phyloP scores from a whole-genome alignment of 2,888 invertebrate species.

The Cordylochernes scorpioides region DNA sequence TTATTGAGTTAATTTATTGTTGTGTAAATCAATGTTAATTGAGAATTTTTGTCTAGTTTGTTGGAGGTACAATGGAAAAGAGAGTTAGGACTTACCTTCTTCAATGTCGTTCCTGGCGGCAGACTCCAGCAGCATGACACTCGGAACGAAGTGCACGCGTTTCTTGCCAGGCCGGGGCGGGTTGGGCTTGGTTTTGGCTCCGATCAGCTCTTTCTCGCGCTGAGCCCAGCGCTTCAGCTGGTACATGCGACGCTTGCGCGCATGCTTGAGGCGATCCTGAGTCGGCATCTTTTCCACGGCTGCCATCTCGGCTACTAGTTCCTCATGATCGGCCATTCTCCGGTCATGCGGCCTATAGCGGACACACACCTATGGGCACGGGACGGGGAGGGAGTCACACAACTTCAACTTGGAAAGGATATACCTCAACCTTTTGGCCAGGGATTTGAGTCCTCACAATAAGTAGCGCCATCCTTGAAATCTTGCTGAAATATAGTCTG shows the following conservation, averaged over 20 bases:
- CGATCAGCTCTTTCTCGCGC: conserved; percentile 46
- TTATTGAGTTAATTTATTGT: too few species aligned
- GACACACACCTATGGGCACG: too few species aligned
- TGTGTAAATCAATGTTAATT: too few species aligned
- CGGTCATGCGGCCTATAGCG: too few species aligned
- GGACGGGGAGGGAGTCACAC: too few species aligned
- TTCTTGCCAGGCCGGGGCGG: conserved; percentile 15
- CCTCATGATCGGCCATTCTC: conserved; percentile 45
- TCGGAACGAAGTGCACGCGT: conserved; percentile 30
- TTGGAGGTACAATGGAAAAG: too few species aligned
- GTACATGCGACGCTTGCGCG: conserved; percentile 57
- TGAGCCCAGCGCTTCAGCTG: conserved; percentile 72
- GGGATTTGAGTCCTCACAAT: too few species aligned
- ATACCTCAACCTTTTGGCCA: too few species aligned
- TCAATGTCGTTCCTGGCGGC: conserved; percentile 88
- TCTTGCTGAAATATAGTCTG: too few species aligned
- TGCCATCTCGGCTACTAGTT: conserved; percentile 79
- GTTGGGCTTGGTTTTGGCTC: conserved; percentile 25
- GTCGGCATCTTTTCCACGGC: conserved; percentile 84
- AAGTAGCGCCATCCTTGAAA: too few species aligned
- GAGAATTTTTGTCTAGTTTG: too few species aligned
- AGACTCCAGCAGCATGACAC: conserved; percentile 82
- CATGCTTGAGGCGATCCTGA: conserved; percentile 55
- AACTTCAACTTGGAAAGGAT: too few species aligned
- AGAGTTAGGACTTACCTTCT: conserved; percentile 82